Conservation (phyloP, 2,888 invertebrate genomes). For the Melinaea marsaeus region DNA sequence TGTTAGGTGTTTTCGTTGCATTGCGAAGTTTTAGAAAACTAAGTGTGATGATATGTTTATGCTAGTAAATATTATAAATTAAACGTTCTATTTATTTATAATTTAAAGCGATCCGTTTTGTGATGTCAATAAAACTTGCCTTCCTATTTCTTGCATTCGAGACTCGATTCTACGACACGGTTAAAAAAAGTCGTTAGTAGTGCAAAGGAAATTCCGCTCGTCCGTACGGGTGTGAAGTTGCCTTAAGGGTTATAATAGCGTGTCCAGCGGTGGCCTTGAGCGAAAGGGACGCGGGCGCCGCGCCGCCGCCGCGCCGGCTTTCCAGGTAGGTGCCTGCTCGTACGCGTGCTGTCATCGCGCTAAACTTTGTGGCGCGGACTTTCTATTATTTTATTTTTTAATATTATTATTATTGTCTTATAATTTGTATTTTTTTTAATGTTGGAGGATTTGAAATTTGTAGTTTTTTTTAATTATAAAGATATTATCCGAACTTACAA, state of each 20-base stretch:
- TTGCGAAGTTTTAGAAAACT: conserved; percentile 13
- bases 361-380: conserved; percentile 40
- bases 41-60: not conserved
- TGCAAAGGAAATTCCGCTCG: conserved; percentile 31
- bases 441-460: too few relatives aligned
- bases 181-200: conserved; percentile 39
- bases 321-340: conserved; percentile 52
- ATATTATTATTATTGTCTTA: too few relatives aligned
- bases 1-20: conserved; percentile 27
- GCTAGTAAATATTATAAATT: not conserved
- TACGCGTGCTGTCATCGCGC: conserved; percentile 42
- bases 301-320: conserved; percentile 52
- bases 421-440: too few relatives aligned
- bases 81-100: not conserved
- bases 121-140: conserved; percentile 19
- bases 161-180: conserved; percentile 48
- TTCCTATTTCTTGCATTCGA: conserved; percentile 35
- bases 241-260: conserved; percentile 42
- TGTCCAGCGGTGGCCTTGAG: conserved; percentile 56
- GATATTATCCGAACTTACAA: too few relatives aligned
- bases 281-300: conserved; percentile 65
- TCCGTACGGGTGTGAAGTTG: conserved; percentile 1
- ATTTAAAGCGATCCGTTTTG: conserved; percentile 11
- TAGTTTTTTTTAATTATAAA: too few relatives aligned
- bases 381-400: not conserved